Evolutionary conservation across 1,140 invertebrate species (phyloP).

Genomic region (Oncopeltus fasciatus): DNA sequence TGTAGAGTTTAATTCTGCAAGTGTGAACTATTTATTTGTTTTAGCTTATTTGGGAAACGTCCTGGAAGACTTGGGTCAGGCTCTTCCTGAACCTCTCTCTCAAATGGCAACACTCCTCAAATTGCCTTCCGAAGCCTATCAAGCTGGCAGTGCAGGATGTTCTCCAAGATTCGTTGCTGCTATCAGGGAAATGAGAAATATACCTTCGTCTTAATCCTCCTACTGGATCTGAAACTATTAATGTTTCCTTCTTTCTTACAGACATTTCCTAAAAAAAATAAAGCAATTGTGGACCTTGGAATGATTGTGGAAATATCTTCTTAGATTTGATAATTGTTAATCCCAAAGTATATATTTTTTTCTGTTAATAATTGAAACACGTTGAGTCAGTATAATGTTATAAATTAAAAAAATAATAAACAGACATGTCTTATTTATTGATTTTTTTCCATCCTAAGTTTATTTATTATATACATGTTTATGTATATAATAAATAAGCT

Average conservation of each 20-base stretch:
- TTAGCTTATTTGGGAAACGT: constrained; percentile 72
- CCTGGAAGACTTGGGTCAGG: constrained; percentile 67
- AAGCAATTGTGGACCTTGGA: background rate
- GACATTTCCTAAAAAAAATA: background rate
- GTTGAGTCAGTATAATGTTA: background rate
- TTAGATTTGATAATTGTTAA: background rate
- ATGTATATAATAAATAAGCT: too few relatives aligned
- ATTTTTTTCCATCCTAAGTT: too few relatives aligned
- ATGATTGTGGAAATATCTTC: background rate
- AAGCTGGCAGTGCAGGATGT: constrained; percentile 43
- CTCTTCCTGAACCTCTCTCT: constrained; percentile 50
- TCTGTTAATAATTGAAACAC: background rate
- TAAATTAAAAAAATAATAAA: too few relatives aligned
- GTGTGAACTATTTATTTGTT: background rate
- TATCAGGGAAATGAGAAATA: constrained; percentile 59
- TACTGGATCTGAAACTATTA: too few relatives aligned
- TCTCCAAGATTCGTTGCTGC: constrained; percentile 53
- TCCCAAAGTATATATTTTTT: background rate
- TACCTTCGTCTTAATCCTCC: constrained; percentile 33
- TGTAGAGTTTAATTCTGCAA: too few relatives aligned
- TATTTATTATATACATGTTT: too few relatives aligned
- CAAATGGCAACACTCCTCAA: constrained; percentile 52
- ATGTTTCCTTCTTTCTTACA: background rate
- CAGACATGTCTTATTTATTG: too few relatives aligned
- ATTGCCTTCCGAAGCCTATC: constrained; percentile 51